A percentile compares a stretch with the other conserved stretches of the same genome.
phyloP scores from a whole-genome alignment of 2,888 invertebrate species.

The Drosophila rellima region DNA sequence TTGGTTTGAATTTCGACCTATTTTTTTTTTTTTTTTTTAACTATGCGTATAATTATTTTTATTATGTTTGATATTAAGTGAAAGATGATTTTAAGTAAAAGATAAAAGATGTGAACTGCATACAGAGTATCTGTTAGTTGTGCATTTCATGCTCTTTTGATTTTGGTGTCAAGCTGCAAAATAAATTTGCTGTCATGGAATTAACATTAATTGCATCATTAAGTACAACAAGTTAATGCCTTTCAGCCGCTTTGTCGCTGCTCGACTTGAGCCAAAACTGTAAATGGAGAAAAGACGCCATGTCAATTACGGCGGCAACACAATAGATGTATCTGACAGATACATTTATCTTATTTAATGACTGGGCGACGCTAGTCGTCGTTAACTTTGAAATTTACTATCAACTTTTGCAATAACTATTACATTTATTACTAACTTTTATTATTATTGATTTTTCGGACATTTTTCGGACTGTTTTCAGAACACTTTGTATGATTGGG shows the following conservation, averaged over 20 bases:
- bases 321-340: constrained; percentile 52
- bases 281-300: constrained; percentile 47
- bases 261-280: constrained; percentile 41
- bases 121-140: neutral
- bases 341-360: constrained; percentile 74
- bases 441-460: neutral
- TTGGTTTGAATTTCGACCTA: no score
- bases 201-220: constrained; percentile 79
- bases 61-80: neutral
- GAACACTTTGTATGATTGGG: constrained; percentile 96
- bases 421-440: no score
- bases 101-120: no score
- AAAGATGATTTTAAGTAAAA: no score
- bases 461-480: no score
- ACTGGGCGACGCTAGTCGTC: neutral
- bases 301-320: constrained; percentile 27
- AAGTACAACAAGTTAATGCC: constrained; percentile 73
- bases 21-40: no score
- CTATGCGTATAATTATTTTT: no score
- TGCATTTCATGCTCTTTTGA: neutral
- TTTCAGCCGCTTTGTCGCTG: constrained; percentile 35
- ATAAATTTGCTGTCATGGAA: constrained; percentile 59
- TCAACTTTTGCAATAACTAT: neutral
- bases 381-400: constrained; percentile 6
- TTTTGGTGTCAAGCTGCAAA: constrained; percentile 20